Conservation (phyloP, 2,113 vertebrate species). For the Lasiurus borealis region DNA sequence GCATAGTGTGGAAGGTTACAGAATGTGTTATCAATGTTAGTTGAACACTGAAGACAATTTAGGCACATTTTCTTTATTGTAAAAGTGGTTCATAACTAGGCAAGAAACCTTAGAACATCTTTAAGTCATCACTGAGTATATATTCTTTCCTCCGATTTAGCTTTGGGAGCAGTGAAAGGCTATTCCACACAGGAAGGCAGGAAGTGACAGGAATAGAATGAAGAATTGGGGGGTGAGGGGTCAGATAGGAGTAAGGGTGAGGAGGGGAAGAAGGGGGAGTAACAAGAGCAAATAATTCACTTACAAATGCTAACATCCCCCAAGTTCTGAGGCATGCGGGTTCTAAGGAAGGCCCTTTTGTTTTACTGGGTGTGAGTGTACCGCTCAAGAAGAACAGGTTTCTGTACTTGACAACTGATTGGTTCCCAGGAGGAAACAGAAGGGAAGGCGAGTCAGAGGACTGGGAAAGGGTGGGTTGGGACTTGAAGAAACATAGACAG, state of each 20-base stretch:
- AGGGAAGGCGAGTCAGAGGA: rapidly evolving
- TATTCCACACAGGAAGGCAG: not conserved
- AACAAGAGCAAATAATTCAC: not conserved
- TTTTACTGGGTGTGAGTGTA: not conserved
- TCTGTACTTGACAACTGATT: not conserved
- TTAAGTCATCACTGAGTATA: slow-evolving; percentile 16
- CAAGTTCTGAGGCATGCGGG: not conserved
- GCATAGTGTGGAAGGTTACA: slow-evolving; percentile 51
- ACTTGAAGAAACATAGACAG: not conserved
- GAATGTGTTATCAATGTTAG: slow-evolving; percentile 26
- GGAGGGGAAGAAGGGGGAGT: not conserved
- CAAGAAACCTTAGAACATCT: not conserved
- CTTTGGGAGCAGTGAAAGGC: slow-evolving; percentile 19
- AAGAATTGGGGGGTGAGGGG: not conserved
- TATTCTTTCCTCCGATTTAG: slow-evolving; percentile 2
- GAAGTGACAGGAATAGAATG: not conserved
- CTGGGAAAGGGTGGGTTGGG: not conserved
- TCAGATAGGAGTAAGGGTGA: not conserved
- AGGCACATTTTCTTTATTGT: slow-evolving; percentile 62
- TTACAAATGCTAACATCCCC: not conserved
- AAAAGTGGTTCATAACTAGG: slow-evolving; percentile 52
- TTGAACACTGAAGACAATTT: slow-evolving; percentile 68
- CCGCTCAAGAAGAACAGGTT: not conserved
- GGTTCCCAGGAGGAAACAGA: not conserved
- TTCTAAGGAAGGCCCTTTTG: not conserved